A percentile compares a stretch with the other conserved stretches of the same genome.
phyloP scores from a whole-genome alignment of 1,140 invertebrate genomes.

The Achatina immaculata region DNA sequence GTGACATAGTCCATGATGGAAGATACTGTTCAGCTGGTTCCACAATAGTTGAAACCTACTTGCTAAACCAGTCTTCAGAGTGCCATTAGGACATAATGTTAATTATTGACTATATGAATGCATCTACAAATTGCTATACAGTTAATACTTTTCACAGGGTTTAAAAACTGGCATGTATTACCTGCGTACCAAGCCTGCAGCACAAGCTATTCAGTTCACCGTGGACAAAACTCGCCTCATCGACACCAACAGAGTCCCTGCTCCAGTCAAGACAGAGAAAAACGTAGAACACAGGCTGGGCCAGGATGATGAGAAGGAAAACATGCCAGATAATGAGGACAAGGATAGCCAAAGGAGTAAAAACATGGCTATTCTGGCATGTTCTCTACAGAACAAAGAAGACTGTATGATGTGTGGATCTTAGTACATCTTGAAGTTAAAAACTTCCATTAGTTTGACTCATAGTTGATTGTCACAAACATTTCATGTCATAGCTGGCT shows the following conservation, averaged over 20 bases:
- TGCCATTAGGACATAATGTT: no score
- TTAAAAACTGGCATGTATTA: slow-evolving; percentile 99
- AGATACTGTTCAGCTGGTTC: no score
- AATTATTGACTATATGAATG: no score
- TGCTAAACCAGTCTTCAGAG: no score
- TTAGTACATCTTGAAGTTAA: no score
- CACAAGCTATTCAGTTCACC: slow-evolving; percentile 96
- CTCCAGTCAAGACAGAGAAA: not conserved
- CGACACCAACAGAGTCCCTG: slow-evolving; percentile 41
- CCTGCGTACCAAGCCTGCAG: slow-evolving; percentile 95
- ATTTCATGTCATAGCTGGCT: no score
- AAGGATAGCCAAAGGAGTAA: slow-evolving; percentile 70
- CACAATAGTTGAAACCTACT: no score
- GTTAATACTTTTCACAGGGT: slow-evolving; percentile 77
- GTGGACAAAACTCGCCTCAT: slow-evolving; percentile 89
- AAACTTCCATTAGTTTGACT: no score
- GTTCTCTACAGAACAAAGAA: slow-evolving; percentile 91
- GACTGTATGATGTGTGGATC: slow-evolving; percentile 82
- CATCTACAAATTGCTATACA: no score
- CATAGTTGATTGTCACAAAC: no score
- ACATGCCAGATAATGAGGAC: slow-evolving; percentile 20
- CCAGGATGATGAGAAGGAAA: slow-evolving; percentile 6
- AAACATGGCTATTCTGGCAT: slow-evolving; percentile 81
- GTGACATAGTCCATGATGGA: no score
- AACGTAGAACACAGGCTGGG: not conserved